Conservation (phyloP, 2,797 vertebrate species). For the Enteromius argenteus region DNA sequence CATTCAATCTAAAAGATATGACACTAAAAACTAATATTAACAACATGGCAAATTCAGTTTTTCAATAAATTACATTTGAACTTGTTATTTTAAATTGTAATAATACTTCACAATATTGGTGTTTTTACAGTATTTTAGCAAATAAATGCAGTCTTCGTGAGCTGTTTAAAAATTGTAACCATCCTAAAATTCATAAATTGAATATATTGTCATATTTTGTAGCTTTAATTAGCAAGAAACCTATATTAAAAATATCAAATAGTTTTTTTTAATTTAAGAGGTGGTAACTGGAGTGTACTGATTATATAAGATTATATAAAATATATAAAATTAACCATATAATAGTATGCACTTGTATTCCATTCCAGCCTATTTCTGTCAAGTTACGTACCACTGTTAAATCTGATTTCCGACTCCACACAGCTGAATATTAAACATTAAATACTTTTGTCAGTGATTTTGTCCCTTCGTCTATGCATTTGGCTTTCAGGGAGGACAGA, state of each 20-base stretch:
- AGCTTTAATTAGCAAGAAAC: not conserved
- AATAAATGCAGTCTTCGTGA: not conserved
- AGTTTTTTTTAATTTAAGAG: no score
- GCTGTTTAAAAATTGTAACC: not conserved
- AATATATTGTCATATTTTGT: not conserved
- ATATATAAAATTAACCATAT: no score
- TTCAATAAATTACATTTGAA: no score
- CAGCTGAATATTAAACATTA: constrained; percentile 26
- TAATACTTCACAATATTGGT: not conserved
- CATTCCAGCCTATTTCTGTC: constrained; percentile 1
- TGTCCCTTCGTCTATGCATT: not conserved
- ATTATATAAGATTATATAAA: no score
- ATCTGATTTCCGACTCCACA: not conserved
- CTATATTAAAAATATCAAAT: no score
- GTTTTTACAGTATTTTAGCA: not conserved
- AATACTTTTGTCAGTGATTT: constrained; percentile 9
- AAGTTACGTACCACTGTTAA: not conserved
- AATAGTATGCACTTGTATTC: not conserved
- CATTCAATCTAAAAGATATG: no score
- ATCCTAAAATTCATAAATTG: not conserved
- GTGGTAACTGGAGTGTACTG: no score
- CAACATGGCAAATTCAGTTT: not conserved
- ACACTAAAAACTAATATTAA: no score
- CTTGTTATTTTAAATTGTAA: not conserved
- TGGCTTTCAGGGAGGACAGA: not conserved